Base-by-base conservation (phyloP, 2,113 vertebrate genomes). In the Actenoides lindsayi region DNA sequence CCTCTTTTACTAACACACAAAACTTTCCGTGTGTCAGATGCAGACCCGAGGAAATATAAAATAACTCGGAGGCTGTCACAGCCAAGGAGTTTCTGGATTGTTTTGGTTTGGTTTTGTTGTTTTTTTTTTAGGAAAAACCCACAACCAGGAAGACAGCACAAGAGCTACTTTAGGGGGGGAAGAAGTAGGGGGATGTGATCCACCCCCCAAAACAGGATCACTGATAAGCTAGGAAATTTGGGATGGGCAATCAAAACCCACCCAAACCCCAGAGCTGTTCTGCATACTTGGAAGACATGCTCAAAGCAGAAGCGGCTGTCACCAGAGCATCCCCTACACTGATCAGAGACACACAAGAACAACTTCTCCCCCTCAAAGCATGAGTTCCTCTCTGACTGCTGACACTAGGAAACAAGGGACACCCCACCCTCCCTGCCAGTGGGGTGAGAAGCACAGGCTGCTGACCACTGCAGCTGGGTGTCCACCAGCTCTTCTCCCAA, bases 1-100 rank as follows among this genome's bases (percentile, higher is more conserved):
- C 46, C 50, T 5, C 18, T 25, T 77, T 64, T 65, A 56, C 48
- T 62, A 44, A 60, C 87, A 81, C 59, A 82, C 62, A 57, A 21
- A 88, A 62, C 30, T 68, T 83, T n/a, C 39, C 65, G 18, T 0
- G 0, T 9, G 4, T 16, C 46, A 56, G n/a, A 70, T 0, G 0
- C 17, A 20, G 31, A 79, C 14, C 51, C 11, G 14, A 35, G 57
- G 60, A 93, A 92, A 82, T 6, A 6, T 19, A 16, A 91, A 78
- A 4, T 60, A 56, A 85, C 35, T 42, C 15, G 0, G 60, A 84
- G 65, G 57, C 6, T 82, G 57, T 48, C 46, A 79, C 10, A 42
- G 63, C 20, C 20, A 62, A 46, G 44, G 24, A 70, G 42, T 28
- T 83, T 69, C 82, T 88, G 68, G 42, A 41, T 42, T 42, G 42